Conservation (phyloP, 2,113 vertebrate species). For the Baryphthengus martii region DNA sequence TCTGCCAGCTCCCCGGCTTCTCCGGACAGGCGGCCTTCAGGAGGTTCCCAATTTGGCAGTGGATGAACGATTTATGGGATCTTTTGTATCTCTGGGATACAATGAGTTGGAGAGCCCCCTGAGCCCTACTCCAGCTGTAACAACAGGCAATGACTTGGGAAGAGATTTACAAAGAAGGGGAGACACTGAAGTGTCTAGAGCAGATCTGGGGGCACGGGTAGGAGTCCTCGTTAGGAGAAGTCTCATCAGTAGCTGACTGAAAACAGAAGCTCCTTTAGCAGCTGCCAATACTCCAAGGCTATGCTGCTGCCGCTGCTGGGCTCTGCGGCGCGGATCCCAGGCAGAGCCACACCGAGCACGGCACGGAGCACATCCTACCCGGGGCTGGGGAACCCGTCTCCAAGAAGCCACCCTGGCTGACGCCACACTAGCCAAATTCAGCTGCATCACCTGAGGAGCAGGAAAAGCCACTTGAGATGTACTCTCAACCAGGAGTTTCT, state of each 20-base stretch:
- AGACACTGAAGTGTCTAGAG: background rate
- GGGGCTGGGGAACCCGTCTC: background rate
- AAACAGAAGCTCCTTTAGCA: background rate
- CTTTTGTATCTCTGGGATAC: accelerated
- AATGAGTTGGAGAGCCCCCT: accelerated
- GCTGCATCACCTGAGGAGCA: background rate
- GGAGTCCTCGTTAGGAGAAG: accelerated
- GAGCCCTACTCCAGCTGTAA: background rate
- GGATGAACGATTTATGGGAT: accelerated
- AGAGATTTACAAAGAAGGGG: background rate
- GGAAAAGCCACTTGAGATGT: background rate
- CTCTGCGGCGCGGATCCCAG: background rate
- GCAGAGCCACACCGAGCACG: background rate
- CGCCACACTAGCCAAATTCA: background rate
- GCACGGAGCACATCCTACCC: background rate
- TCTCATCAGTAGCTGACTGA: background rate
- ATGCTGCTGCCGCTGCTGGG: background rate
- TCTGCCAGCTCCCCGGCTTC: background rate
- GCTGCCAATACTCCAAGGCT: accelerated
- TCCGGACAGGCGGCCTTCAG: background rate
- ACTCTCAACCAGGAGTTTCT: background rate
- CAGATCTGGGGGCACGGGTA: accelerated
- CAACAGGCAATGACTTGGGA: accelerated
- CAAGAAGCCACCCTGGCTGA: background rate
- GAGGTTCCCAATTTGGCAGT: accelerated